These are phyloP conservation scores for Cryptus armator DNA, from an alignment of 2,888 invertebrate species.

Conservation along the genomic window DNA sequence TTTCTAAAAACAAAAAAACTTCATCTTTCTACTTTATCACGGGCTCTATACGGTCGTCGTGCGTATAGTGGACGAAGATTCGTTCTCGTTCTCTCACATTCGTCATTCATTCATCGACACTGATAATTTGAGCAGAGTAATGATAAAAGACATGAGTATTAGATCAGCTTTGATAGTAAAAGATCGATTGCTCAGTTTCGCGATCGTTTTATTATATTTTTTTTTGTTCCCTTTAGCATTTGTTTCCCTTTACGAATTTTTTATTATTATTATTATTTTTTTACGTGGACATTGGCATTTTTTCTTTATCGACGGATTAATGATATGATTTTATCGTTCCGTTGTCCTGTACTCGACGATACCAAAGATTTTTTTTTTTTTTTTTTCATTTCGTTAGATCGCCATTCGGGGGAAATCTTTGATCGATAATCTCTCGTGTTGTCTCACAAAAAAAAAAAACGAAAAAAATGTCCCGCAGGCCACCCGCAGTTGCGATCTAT, in stretches of 20 bases:
- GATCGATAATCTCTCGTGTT: background rate
- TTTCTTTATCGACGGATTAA: conserved; percentile 52
- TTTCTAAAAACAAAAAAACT: conserved; percentile 38
- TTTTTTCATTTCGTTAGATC: background rate
- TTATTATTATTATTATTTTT: conserved; percentile 1
- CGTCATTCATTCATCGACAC: conserved; percentile 18
- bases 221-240: conserved; percentile 21
- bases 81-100: conserved; percentile 18
- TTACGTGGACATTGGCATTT: background rate
- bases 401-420: background rate
- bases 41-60: conserved; percentile 61
- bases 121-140: conserved; percentile 51
- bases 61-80: conserved; percentile 64
- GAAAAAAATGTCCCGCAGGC: background rate
- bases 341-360: conserved; percentile 20
- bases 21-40: conserved; percentile 64
- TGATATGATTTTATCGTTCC: conserved; percentile 62
- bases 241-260: conserved; percentile 27
- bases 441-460: background rate
- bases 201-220: conserved; percentile 11
- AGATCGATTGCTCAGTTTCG: conserved; percentile 56
- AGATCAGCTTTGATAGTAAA: conserved; percentile 62
- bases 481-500: conserved; percentile 15
- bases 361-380: conserved; percentile 1
- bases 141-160: conserved; percentile 40